Evolutionary conservation across 2,888 invertebrate genomes (phyloP), one percentile per base, ranked within the genome.

Genomic region (Apoderus coryli): DNA sequence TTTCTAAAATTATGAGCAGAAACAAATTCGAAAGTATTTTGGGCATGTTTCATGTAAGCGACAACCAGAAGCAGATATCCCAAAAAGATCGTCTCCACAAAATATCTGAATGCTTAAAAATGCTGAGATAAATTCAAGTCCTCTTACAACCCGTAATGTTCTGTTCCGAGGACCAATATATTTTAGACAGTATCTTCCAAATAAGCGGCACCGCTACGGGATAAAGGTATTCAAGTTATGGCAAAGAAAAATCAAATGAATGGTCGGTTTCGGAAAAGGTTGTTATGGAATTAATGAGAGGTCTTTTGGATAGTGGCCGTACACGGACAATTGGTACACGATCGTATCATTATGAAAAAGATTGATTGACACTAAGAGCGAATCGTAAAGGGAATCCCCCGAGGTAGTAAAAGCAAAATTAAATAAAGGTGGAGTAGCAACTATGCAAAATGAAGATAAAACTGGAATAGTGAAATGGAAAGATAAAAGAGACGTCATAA

Each of bases 261-360:
- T n/a, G n/a, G n/a, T n/a, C n/a, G n/a, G n/a, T n/a, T n/a, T n/a
- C 38, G n/a, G 29, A 33, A 19, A 36, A 30, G 26, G 36, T 41
- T 14, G 37, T 40, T n/a, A 33, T 31, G 22, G 27, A 30, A 27
- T 22, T 39, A 4, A 33, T 38, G 34, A 34, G 34, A 7, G 27
- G 22, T 13, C 35, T 43, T 16, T 26, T 42, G 11, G 33, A 40
- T 34, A 24, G 24, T 11, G 40, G 40, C 22, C 25, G n/a, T 41
- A 35, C 29, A 41, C 39, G 3, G 42, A 46, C 31, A 45, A 44
- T 35, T 44, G 32, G 34, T 45, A 44, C 29, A 41, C 42, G 9
- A 42, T 42, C 35, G 36, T 47, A 16, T 9, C 29, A 10, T 24
- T 33, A 23, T 22, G 29, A 10, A 29, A 33, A 29, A n/a, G n/a